Percentiles rank a stretch among this genome's conserved stretches.
phyloP scores from a whole-genome alignment of 2,113 vertebrate species.

The Xiphias gladius region DNA sequence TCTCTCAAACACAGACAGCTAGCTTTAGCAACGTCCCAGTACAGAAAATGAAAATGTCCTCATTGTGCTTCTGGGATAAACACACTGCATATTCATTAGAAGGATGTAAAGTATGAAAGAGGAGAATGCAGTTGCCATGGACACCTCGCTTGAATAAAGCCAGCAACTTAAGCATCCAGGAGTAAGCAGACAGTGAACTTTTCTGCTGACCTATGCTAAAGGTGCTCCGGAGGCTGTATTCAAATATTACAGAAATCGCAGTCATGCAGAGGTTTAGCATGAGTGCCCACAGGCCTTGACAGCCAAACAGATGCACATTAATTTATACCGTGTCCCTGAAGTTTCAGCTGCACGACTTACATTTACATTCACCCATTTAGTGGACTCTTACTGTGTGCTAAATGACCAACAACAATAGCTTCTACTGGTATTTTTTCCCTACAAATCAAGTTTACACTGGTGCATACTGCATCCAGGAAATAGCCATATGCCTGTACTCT shows the following conservation, averaged over 20 bases:
- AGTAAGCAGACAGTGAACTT: conserved; percentile 34
- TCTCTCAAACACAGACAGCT: neutral
- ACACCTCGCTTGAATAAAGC: conserved; percentile 29
- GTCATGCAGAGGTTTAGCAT: conserved; percentile 35
- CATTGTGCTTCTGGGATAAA: conserved; percentile 42
- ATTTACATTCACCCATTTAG: neutral
- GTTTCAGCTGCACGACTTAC: conserved; percentile 21
- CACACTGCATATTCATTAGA: conserved; percentile 45
- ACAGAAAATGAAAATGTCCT: conserved; percentile 10
- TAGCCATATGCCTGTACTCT: neutral
- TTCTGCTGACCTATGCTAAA: conserved; percentile 50
- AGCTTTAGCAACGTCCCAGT: too few species aligned
- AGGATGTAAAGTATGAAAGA: conserved; percentile 13
- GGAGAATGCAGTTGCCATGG: conserved; percentile 21
- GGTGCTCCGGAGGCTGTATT: conserved; percentile 38
- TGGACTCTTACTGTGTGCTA: neutral
- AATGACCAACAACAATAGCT: too few species aligned
- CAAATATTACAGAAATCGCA: conserved; percentile 45
- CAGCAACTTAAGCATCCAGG: conserved; percentile 30
- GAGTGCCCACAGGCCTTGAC: conserved; percentile 5
- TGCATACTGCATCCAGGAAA: neutral
- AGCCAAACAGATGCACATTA: conserved; percentile 41
- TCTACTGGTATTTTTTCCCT: too few species aligned
- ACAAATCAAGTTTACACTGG: neutral
- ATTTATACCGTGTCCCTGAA: conserved; percentile 42